Percentiles rank a stretch among this genome's conserved stretches.
These are phyloP conservation scores for Digitonthophagus gazella DNA, from an alignment of 2,888 invertebrate genomes.

Conservation along the genomic window DNA sequence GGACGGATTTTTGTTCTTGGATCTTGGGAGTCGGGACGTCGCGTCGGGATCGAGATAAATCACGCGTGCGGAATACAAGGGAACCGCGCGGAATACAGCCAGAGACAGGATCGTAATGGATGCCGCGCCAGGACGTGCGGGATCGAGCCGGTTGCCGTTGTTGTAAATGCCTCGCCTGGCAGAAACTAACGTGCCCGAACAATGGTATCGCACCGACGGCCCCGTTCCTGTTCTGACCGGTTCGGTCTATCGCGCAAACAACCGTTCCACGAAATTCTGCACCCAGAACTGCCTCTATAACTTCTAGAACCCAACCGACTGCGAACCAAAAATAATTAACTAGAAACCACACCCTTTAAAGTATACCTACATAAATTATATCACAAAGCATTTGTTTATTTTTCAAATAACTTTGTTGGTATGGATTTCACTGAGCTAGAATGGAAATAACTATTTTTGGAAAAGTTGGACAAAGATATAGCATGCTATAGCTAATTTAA, in stretches of 20 bases:
- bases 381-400: too few species aligned
- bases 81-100: background rate
- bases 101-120: background rate
- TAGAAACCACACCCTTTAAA: background rate
- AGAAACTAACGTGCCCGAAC: background rate
- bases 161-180: background rate
- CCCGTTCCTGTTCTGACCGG: background rate
- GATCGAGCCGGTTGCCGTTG: background rate
- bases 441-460: too few species aligned
- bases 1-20: background rate
- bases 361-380: too few species aligned
- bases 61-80: background rate
- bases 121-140: background rate
- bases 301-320: background rate
- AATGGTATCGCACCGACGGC: background rate
- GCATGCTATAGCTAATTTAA: too few species aligned
- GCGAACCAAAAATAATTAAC: background rate
- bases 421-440: too few species aligned
- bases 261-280: background rate
- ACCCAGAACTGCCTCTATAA: background rate
- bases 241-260: background rate
- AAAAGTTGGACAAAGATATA: too few species aligned
- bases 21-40: background rate
- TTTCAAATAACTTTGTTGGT: too few species aligned
- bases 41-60: background rate